phyloP scores from a whole-genome alignment of 2,113 vertebrate species.

The Nansenia antarctica region DNA sequence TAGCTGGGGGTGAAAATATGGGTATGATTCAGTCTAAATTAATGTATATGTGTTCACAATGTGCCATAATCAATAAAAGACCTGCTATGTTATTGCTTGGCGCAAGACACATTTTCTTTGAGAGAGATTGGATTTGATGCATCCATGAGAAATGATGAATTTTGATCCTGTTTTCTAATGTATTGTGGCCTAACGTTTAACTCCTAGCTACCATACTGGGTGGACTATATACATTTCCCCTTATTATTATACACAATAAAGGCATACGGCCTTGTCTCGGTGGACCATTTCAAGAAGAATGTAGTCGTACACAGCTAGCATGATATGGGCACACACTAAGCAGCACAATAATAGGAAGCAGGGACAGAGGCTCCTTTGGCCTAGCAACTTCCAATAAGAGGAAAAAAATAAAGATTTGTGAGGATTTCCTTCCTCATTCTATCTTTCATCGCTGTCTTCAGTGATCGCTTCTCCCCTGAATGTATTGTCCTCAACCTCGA shows the following conservation, averaged over 20 bases:
- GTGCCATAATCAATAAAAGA: background rate
- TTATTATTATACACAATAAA: too few relatives aligned
- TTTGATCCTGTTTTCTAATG: too few relatives aligned
- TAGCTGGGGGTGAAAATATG: background rate
- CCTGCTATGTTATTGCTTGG: too few relatives aligned
- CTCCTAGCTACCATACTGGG: too few relatives aligned
- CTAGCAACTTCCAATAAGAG: conserved; percentile 27
- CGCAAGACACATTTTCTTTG: too few relatives aligned
- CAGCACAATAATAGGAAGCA: conserved; percentile 22
- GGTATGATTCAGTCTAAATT: background rate
- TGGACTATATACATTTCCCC: too few relatives aligned
- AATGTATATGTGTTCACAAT: conserved; percentile 15
- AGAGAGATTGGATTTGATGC: too few relatives aligned
- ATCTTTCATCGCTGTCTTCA: conserved; percentile 54
- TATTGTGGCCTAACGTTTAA: too few relatives aligned
- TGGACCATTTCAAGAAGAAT: conserved; percentile 13
- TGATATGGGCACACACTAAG: background rate
- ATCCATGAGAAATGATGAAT: too few relatives aligned
- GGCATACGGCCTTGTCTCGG: too few relatives aligned
- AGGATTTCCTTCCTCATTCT: conserved; percentile 27
- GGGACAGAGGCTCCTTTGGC: conserved; percentile 28
- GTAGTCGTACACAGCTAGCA: conserved; percentile 26
- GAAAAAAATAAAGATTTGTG: conserved; percentile 49
- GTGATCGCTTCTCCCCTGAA: conserved; percentile 56
- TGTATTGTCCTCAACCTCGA: conserved; percentile 50